Evolutionary conservation across 2,797 vertebrate species (phyloP).

Genomic region (Peromyscus attwateri): DNA sequence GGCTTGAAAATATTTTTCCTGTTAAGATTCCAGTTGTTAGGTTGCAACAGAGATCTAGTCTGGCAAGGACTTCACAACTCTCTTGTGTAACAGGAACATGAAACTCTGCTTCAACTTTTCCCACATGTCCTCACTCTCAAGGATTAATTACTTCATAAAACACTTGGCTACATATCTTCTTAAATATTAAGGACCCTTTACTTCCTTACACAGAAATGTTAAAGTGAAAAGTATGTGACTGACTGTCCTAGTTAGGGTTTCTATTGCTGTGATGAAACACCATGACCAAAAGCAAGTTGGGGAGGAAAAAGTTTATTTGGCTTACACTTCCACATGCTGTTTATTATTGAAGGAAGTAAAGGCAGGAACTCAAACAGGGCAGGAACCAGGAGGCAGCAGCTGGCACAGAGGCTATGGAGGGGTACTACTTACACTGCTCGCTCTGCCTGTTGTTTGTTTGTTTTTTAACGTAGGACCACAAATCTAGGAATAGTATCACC

Average conservation of each 20-base stretch:
- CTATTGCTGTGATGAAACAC: not conserved
- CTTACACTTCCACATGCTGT: not conserved
- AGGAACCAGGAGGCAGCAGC: not conserved
- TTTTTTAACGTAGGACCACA: not conserved
- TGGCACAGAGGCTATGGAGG: too few species aligned
- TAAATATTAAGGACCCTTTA: constrained; percentile 31
- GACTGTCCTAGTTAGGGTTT: not conserved
- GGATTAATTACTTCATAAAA: constrained; percentile 58
- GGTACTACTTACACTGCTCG: not conserved
- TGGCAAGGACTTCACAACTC: constrained; percentile 28
- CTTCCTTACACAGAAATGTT: constrained; percentile 24
- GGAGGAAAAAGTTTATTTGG: not conserved
- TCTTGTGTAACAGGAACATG: constrained; percentile 31
- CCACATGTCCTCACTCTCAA: not conserved
- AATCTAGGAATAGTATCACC: not conserved
- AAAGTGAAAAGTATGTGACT: constrained; percentile 2
- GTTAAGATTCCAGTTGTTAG: not conserved
- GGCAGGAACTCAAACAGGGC: not conserved
- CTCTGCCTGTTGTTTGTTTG: not conserved
- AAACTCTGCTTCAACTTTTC: constrained; percentile 38
- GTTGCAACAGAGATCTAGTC: not conserved
- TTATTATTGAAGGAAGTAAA: not conserved
- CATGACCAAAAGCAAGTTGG: not conserved
- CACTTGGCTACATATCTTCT: not conserved
- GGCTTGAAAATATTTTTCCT: constrained; percentile 47